phyloP scores from a whole-genome alignment of 2,888 invertebrate species.

The Zeuzera pyrina region DNA sequence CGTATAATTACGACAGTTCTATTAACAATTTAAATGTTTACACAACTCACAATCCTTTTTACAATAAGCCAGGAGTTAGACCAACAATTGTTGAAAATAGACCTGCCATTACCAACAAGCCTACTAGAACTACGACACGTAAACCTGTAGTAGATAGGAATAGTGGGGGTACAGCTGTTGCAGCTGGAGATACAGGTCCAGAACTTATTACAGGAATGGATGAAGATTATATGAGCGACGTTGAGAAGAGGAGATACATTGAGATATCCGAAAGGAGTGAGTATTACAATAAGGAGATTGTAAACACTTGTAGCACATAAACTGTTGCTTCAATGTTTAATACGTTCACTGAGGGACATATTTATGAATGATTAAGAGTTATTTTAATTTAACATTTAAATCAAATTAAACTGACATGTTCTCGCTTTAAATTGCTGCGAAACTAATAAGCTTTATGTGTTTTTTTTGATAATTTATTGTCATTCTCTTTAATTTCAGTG shows the following conservation, averaged over 20 bases:
- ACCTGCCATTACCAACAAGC: constrained; percentile 51
- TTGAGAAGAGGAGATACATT: constrained; percentile 36
- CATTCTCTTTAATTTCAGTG: constrained; percentile 58
- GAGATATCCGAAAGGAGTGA: constrained; percentile 50
- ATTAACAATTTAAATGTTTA: constrained; percentile 9
- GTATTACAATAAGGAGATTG: no score
- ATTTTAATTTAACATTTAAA: no score
- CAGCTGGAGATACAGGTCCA: constrained; percentile 21
- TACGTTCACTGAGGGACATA: no score
- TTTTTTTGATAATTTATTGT: no score
- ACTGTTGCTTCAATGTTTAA: no score
- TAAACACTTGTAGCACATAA: no score
- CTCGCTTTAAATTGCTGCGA: no score
- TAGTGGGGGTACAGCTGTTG: constrained; percentile 8
- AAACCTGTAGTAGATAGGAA: constrained; percentile 21
- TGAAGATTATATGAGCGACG: constrained; percentile 44
- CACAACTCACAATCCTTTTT: constrained; percentile 25
- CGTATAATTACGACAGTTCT: no score
- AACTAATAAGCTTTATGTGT: no score
- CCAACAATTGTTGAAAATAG: constrained; percentile 34
- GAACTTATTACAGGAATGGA: constrained; percentile 39
- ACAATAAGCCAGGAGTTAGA: constrained; percentile 38
- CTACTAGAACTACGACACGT: constrained; percentile 1
- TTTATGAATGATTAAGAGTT: no score
- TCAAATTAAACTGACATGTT: no score